Percentiles rank a stretch among this genome's conserved stretches.
Conservation (phyloP, 1,140 invertebrate species). For the Ceratina japonica region DNA sequence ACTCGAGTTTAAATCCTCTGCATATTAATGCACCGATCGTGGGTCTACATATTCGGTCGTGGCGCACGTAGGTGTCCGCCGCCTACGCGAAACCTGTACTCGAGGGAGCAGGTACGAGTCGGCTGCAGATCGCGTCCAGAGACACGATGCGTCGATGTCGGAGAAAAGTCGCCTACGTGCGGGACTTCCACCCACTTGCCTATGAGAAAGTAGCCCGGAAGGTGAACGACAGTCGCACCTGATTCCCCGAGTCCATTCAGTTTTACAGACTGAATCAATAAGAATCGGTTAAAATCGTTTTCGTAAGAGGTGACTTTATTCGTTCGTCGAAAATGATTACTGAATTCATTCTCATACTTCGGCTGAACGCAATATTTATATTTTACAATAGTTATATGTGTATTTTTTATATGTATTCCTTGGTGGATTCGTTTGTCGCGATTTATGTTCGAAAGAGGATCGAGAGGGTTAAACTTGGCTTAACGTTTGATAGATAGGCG, state of each 20-base stretch:
- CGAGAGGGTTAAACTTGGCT: too few species aligned
- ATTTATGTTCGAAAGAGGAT: too few species aligned
- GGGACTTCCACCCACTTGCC: conserved; percentile 35
- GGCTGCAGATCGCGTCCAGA: neutral
- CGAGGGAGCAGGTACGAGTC: conserved; percentile 31
- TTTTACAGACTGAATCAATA: too few species aligned
- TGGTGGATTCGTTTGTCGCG: neutral
- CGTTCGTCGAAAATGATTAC: too few species aligned
- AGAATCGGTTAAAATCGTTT: too few species aligned
- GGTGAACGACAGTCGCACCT: conserved; percentile 8
- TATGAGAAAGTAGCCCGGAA: conserved; percentile 33
- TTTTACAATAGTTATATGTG: too few species aligned
- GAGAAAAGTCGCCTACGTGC: conserved; percentile 38
- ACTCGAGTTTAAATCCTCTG: conserved; percentile 25
- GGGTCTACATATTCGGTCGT: conserved; percentile 3
- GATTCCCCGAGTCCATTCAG: too few species aligned
- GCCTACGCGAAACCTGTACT: conserved; percentile 43
- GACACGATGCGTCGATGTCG: conserved; percentile 27
- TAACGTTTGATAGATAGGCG: too few species aligned
- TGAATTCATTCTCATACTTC: too few species aligned
- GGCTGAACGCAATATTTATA: too few species aligned
- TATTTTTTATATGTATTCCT: neutral
- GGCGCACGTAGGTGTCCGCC: conserved; percentile 34
- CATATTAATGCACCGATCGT: conserved; percentile 33
- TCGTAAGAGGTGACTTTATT: too few species aligned